phyloP scores from a whole-genome alignment of 1,140 invertebrate species.

The Sinella curviseta region DNA sequence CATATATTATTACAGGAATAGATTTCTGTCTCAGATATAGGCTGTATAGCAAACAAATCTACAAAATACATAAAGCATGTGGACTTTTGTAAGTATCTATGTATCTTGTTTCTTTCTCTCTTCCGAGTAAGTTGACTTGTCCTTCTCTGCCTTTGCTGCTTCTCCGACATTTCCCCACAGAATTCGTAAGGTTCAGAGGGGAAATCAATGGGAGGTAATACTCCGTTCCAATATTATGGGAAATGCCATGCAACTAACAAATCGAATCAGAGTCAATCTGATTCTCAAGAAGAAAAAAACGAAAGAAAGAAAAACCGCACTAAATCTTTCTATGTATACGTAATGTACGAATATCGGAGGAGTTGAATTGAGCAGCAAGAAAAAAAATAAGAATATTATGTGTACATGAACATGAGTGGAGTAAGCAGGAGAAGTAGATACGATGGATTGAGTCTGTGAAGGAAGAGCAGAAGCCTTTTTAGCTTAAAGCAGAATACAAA shows the following conservation, averaged over 20 bases:
- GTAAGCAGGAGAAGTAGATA: too few relatives aligned
- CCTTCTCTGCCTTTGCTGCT: not conserved
- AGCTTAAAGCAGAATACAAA: not conserved
- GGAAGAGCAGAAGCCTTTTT: not conserved
- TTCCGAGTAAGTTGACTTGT: not conserved
- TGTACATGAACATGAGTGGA: not conserved
- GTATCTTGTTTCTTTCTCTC: not conserved
- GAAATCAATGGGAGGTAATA: constrained; percentile 40
- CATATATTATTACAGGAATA: not conserved
- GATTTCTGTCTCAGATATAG: not conserved
- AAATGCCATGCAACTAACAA: constrained; percentile 38
- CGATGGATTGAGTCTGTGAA: too few relatives aligned
- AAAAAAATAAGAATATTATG: not conserved
- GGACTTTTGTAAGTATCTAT: too few relatives aligned
- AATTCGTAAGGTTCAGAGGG: constrained; percentile 35
- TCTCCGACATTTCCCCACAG: constrained; percentile 35
- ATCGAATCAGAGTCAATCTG: constrained; percentile 46
- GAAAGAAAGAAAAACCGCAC: constrained; percentile 32
- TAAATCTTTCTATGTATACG: constrained; percentile 31
- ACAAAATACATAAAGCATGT: too few relatives aligned
- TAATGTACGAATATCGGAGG: not conserved
- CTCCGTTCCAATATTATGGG: constrained; percentile 21
- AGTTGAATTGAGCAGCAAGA: not conserved
- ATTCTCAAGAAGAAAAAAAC: constrained; percentile 26
- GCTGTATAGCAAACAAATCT: too few relatives aligned